Evolutionary conservation across 1,140 invertebrate species (phyloP).

Genomic region (Drosophila kanapiae): DNA sequence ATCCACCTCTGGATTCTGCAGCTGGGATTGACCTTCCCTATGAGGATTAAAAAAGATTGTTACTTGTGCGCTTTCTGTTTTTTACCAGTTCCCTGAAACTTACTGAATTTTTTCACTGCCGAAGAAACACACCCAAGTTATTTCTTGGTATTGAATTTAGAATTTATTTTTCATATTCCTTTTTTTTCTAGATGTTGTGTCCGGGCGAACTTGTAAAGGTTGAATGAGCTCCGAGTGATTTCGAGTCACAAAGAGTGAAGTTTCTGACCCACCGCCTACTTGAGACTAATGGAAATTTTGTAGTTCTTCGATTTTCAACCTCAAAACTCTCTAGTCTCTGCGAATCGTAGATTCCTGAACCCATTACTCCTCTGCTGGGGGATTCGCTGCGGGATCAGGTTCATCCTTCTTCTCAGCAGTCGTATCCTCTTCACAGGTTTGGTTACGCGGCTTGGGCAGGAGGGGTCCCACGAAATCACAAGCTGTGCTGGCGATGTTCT

Average conservation of each 20-base stretch:
- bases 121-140: conserved; percentile 38
- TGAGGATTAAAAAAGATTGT: neutral
- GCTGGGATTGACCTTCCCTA: neutral
- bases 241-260: neutral
- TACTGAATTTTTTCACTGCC: conserved; percentile 13
- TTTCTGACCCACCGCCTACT: conserved; percentile 13
- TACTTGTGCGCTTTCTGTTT: too few relatives aligned
- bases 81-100: neutral
- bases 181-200: conserved; percentile 37
- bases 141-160: conserved; percentile 26
- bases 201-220: conserved; percentile 1
- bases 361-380: conserved; percentile 4
- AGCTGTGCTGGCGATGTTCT: neutral
- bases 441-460: neutral
- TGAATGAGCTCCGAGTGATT: conserved; percentile 23
- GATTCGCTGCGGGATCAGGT: neutral
- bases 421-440: neutral
- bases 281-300: neutral
- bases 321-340: neutral
- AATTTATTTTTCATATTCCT: conserved; percentile 41
- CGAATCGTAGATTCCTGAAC: too few relatives aligned
- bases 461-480: neutral
- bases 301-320: neutral
- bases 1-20: neutral
- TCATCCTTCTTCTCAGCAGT: neutral